Percentiles rank a stretch among this genome's conserved stretches.
phyloP scores from a whole-genome alignment of 2,888 invertebrate species.

The Drosophila robusta region DNA sequence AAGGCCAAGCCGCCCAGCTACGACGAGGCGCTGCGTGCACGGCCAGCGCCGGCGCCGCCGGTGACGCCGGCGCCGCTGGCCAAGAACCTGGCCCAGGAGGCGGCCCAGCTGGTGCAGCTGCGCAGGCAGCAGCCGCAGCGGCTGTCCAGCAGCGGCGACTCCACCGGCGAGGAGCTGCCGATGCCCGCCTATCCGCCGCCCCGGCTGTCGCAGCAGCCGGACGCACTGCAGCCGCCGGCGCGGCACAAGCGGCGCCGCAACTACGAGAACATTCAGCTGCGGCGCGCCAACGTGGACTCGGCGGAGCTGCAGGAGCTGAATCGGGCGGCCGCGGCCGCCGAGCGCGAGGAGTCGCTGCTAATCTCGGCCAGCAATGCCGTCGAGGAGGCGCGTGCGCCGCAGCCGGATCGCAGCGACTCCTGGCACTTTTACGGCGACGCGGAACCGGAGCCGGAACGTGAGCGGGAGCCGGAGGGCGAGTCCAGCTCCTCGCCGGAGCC shows the following conservation, averaged over 20 bases:
- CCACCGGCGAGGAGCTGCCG: conserved; percentile 72
- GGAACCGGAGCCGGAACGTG: conserved; percentile 25
- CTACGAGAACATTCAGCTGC: conserved; percentile 81
- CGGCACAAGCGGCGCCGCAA: conserved; percentile 80
- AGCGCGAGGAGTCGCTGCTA: conserved; percentile 78
- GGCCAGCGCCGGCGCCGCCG: conserved; percentile 52
- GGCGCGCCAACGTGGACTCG: conserved; percentile 81
- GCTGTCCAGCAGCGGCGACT: conserved; percentile 41
- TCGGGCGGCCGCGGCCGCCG: conserved; percentile 61
- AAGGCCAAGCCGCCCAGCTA: conserved; percentile 79
- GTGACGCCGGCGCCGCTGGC: conserved; percentile 46
- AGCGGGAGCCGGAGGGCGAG: conserved; percentile 19
- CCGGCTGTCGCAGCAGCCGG: conserved; percentile 71
- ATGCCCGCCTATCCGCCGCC: conserved; percentile 84
- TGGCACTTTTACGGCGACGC: conserved; percentile 83
- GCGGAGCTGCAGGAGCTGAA: conserved; percentile 77
- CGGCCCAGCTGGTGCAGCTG: conserved; percentile 59
- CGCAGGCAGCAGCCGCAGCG: conserved; percentile 47
- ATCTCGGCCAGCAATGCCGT: conserved; percentile 69
- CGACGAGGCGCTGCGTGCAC: conserved; percentile 76
- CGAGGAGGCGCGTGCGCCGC: conserved; percentile 73
- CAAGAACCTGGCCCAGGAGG: conserved; percentile 65
- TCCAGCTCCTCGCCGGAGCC: conserved; percentile 81
- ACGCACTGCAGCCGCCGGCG: conserved; percentile 74
- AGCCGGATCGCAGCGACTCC: conserved; percentile 84